Percentiles rank a stretch among this genome's conserved stretches.
Evolutionary conservation across 2,888 invertebrate species (phyloP).

Genomic region (Andricus quercusramuli): DNA sequence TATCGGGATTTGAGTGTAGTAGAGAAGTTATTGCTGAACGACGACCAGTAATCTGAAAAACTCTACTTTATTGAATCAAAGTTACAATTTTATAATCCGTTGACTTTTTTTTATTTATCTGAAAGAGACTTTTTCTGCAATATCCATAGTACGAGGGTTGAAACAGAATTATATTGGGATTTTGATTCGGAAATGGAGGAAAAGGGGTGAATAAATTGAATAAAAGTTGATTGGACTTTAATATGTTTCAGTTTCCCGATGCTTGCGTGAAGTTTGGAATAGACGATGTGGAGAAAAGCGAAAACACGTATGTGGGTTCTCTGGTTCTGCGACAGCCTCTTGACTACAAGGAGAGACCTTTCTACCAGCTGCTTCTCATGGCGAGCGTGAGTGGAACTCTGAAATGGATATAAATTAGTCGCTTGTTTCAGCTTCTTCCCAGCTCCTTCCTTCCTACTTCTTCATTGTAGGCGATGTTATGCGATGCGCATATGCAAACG

Average conservation of each 20-base stretch:
- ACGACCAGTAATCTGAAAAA: too few species aligned
- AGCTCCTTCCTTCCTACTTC: slow-evolving; percentile 11
- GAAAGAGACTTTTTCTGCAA: not conserved
- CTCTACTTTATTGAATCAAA: too few species aligned
- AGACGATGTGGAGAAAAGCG: slow-evolving; percentile 82
- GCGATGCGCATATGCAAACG: slow-evolving; percentile 25
- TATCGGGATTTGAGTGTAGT: too few species aligned
- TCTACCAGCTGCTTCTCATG: slow-evolving; percentile 87
- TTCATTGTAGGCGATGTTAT: slow-evolving; percentile 8
- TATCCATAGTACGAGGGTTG: not conserved
- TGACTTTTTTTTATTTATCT: too few species aligned
- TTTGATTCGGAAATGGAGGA: not conserved
- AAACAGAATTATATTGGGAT: not conserved
- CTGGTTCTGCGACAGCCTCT: slow-evolving; percentile 85
- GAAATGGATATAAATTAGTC: slow-evolving; percentile 63
- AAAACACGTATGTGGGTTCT: slow-evolving; percentile 86
- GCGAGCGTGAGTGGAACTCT: slow-evolving; percentile 84
- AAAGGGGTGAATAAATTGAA: not conserved
- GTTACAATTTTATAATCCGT: too few species aligned
- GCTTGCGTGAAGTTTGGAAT: slow-evolving; percentile 87
- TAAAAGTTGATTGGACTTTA: slow-evolving; percentile 15
- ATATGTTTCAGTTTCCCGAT: slow-evolving; percentile 82
- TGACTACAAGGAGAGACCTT: slow-evolving; percentile 88
- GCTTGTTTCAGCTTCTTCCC: not conserved
- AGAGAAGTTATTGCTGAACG: too few species aligned